A percentile compares a stretch with the other conserved stretches of the same genome.
phyloP scores from a whole-genome alignment of 2,888 invertebrate species.

The Pogonocherus hispidulus region DNA sequence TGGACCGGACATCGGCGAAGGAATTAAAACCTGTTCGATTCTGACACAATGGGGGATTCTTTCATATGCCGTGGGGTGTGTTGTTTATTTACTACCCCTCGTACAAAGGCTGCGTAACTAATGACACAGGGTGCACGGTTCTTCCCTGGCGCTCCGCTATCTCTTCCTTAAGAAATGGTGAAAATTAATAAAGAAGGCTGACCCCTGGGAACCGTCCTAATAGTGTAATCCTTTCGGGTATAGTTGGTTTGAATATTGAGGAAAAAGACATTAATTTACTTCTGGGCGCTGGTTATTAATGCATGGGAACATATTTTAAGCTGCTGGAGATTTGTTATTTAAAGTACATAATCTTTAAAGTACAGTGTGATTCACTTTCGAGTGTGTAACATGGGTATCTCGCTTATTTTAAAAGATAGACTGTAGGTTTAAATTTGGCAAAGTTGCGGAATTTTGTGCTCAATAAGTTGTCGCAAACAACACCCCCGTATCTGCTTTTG shows the following conservation, averaged over 20 bases:
- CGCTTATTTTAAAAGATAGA: too few species aligned
- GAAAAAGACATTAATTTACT: constrained; percentile 41
- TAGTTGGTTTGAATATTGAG: constrained; percentile 9
- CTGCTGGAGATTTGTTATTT: neutral
- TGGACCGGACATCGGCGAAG: constrained; percentile 65
- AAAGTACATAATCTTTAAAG: neutral
- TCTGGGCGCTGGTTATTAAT: constrained; percentile 12
- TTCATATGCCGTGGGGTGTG: constrained; percentile 62
- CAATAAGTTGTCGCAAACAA: too few species aligned
- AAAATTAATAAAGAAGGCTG: constrained; percentile 34
- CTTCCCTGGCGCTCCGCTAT: constrained; percentile 18
- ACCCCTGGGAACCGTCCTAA: constrained; percentile 36
- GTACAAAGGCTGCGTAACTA: constrained; percentile 63
- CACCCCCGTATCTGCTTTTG: too few species aligned
- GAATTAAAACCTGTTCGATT: constrained; percentile 65
- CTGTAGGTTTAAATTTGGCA: too few species aligned
- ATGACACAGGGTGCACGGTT: constrained; percentile 47
- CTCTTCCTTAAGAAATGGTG: constrained; percentile 38
- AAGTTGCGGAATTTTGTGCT: too few species aligned
- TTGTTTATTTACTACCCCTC: constrained; percentile 64
- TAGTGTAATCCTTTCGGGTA: constrained; percentile 38
- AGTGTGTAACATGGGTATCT: too few species aligned
- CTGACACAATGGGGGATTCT: constrained; percentile 54
- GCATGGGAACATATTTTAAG: constrained; percentile 8
- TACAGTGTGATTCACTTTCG: too few species aligned